Evolutionary conservation across 2,888 invertebrate species (phyloP).

Genomic region (Lasioglossum marginatum): DNA sequence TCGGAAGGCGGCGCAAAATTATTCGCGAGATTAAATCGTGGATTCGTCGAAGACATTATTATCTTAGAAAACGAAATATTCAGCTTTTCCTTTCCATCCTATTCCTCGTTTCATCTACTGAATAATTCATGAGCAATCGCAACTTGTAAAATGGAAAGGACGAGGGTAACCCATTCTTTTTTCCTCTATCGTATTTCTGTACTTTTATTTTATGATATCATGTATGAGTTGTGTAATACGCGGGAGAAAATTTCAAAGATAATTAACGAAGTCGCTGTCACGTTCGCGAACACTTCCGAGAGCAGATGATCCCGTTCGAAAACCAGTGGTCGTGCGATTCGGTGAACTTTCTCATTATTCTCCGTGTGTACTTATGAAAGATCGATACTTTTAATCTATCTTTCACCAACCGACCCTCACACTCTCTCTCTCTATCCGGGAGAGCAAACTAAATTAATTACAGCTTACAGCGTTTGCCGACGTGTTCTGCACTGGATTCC

Average conservation of each 20-base stretch:
- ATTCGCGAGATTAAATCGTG: slow-evolving; percentile 2
- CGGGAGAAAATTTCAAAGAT: not conserved
- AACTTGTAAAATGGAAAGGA: not conserved
- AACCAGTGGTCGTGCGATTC: slow-evolving; percentile 1
- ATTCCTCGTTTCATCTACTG: not conserved
- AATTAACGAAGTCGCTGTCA: slow-evolving; percentile 21
- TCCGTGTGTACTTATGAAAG: not conserved
- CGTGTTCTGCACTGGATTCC: not conserved
- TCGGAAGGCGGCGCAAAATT: not conserved
- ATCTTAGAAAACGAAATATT: not conserved
- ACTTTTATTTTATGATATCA: not conserved
- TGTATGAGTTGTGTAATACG: not conserved
- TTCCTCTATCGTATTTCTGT: not conserved
- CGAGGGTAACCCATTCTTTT: not conserved
- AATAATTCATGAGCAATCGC: not conserved
- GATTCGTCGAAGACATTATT: not conserved
- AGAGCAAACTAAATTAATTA: slow-evolving; percentile 12
- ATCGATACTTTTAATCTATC: slow-evolving; percentile 12
- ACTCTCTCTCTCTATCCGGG: not conserved
- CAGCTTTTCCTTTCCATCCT: not conserved
- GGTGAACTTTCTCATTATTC: slow-evolving; percentile 16
- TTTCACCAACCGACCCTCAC: not conserved
- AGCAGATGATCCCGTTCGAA: slow-evolving; percentile 1
- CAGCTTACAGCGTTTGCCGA: slow-evolving; percentile 6
- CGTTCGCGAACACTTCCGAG: slow-evolving; percentile 24